These are phyloP conservation scores for Tetragonula carbonaria DNA, from an alignment of 2,888 invertebrate species.

Conservation along the genomic window DNA sequence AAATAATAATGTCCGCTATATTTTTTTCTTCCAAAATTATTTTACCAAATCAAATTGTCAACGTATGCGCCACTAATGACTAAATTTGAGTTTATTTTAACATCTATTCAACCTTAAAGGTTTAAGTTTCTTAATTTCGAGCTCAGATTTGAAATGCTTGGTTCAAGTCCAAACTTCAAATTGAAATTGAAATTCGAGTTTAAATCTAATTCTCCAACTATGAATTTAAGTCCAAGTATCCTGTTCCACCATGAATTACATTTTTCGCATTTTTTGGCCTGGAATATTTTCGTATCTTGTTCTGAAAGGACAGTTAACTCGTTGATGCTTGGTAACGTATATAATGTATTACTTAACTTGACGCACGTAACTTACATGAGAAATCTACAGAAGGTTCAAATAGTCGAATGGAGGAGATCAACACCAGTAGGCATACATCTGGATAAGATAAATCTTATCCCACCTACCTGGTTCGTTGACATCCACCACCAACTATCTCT, in stretches of 20 bases:
- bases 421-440: conserved; percentile 48
- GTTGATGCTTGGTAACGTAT: background rate
- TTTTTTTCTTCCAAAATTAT: no score
- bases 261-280: background rate
- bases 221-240: background rate
- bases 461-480: conserved; percentile 57
- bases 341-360: background rate
- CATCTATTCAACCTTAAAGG: no score
- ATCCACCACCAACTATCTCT: conserved; percentile 38
- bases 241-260: background rate
- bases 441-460: conserved; percentile 54
- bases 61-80: no score
- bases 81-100: no score
- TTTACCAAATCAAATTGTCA: no score
- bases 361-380: no score
- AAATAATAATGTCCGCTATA: no score
- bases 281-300: background rate
- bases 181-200: background rate
- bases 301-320: background rate
- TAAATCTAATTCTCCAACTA: background rate
- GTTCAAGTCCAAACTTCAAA: no score
- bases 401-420: conserved; percentile 18
- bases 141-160: no score
- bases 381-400: background rate
- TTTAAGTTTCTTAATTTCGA: no score